phyloP scores from a whole-genome alignment of 2,797 vertebrate species.

The Ptychadena robeensis region DNA sequence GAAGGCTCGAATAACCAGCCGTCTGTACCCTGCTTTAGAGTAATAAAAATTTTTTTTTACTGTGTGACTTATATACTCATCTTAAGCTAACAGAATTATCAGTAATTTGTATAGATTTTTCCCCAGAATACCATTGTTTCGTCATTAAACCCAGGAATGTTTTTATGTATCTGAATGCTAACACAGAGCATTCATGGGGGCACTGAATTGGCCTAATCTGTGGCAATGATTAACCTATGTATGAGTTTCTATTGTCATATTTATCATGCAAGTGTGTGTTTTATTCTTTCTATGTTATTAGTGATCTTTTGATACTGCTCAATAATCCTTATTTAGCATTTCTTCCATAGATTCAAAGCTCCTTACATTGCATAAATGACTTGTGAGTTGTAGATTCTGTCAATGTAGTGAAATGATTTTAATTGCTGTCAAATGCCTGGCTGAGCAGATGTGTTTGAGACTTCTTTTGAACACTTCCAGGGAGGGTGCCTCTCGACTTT shows the following conservation, averaged over 20 bases:
- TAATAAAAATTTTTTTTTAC: too few relatives aligned
- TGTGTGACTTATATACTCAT: too few relatives aligned
- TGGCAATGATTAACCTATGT: neutral
- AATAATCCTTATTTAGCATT: slow-evolving; percentile 35
- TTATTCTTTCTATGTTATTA: neutral
- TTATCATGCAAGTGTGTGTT: neutral
- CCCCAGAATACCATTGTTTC: too few relatives aligned
- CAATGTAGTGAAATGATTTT: slow-evolving; percentile 34
- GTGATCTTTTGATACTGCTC: neutral
- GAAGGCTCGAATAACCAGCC: too few relatives aligned
- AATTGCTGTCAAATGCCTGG: slow-evolving; percentile 34
- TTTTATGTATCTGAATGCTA: neutral
- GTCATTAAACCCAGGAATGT: neutral
- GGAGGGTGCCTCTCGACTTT: neutral
- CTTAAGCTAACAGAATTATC: too few relatives aligned
- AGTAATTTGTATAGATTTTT: too few relatives aligned
- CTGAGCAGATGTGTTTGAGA: slow-evolving; percentile 21
- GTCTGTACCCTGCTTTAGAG: too few relatives aligned
- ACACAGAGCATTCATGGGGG: neutral
- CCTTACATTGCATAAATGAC: slow-evolving; percentile 19
- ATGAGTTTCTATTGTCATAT: neutral
- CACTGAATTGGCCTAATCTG: neutral
- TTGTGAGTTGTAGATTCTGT: slow-evolving; percentile 27
- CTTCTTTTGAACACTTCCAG: slow-evolving; percentile 4
- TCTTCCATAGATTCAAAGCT: slow-evolving; percentile 13